Evolutionary conservation across 2,797 vertebrate species (phyloP).

Genomic region (Sternotherus odoratus): DNA sequence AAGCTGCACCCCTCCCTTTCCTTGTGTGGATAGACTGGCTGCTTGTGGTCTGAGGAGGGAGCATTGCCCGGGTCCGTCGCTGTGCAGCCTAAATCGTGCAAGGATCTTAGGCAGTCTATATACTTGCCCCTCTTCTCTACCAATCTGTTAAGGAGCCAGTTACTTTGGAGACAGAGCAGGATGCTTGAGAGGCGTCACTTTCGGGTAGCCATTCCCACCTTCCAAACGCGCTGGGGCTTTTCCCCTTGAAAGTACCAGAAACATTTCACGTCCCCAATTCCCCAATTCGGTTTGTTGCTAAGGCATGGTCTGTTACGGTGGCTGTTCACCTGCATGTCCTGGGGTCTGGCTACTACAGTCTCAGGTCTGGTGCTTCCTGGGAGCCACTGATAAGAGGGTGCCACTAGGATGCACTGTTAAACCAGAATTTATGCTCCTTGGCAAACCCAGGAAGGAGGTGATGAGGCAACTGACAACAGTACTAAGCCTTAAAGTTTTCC

Average conservation of each 20-base stretch:
- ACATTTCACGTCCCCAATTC: not conserved
- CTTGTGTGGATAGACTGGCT: not conserved
- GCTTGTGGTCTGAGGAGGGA: not conserved
- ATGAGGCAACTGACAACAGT: not conserved
- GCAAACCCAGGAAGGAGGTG: not conserved
- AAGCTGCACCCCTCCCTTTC: not conserved
- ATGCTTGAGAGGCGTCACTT: not conserved
- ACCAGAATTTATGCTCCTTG: not conserved
- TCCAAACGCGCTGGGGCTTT: not conserved
- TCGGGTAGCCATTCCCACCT: not conserved
- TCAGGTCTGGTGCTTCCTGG: not conserved
- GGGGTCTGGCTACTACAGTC: not conserved
- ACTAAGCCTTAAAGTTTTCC: not conserved
- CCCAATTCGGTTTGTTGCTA: too few relatives aligned
- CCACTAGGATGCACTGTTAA: not conserved
- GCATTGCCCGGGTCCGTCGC: too few relatives aligned
- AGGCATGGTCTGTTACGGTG: too few relatives aligned
- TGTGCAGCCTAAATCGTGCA: too few relatives aligned
- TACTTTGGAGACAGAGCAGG: not conserved
- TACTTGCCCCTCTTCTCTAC: not conserved
- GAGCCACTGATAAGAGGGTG: not conserved
- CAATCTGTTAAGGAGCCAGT: not conserved
- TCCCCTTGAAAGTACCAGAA: not conserved
- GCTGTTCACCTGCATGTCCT: too few relatives aligned
- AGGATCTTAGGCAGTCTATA: not conserved